A percentile compares a stretch with the other conserved stretches of the same genome.
phyloP scores from a whole-genome alignment of 2,888 invertebrate genomes.

The Cheilosia urbana region DNA sequence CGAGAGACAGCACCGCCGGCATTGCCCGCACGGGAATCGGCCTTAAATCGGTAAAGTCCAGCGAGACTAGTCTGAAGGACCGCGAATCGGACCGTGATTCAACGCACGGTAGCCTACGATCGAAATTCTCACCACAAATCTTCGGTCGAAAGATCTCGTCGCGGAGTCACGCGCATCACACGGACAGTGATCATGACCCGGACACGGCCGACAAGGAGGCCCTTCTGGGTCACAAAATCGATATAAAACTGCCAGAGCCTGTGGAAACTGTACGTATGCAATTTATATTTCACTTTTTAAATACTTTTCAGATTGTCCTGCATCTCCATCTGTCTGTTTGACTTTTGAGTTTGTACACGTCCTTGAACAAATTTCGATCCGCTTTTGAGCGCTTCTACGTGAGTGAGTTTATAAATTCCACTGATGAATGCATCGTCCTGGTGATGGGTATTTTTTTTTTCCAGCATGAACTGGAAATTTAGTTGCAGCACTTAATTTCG shows the following conservation, averaged over 20 bases:
- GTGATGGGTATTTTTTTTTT: not conserved
- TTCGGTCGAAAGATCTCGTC: constrained; percentile 77
- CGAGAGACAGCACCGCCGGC: constrained; percentile 58
- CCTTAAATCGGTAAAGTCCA: constrained; percentile 66
- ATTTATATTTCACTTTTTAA: not conserved
- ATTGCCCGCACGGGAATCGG: constrained; percentile 45
- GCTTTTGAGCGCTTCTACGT: constrained; percentile 21
- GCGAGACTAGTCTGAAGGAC: constrained; percentile 77
- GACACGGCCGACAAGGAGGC: constrained; percentile 77
- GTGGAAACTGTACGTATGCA: constrained; percentile 78
- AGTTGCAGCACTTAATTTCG: constrained; percentile 1
- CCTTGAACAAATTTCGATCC: constrained; percentile 6
- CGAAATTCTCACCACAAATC: constrained; percentile 78
- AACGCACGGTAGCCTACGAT: constrained; percentile 76
- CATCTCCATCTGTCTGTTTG: not conserved
- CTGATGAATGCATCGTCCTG: constrained; percentile 2
- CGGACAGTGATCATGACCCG: constrained; percentile 76
- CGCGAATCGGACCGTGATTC: constrained; percentile 73
- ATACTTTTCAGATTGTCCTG: not conserved
- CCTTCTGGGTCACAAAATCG: constrained; percentile 77
- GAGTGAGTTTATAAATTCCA: constrained; percentile 18
- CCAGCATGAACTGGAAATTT: not conserved
- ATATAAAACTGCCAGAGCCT: constrained; percentile 78
- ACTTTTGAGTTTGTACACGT: not conserved
- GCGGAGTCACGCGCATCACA: constrained; percentile 71